Percentiles rank a stretch among this genome's conserved stretches.
Evolutionary conservation across 2,888 invertebrate species (phyloP).

Genomic region (Polyommatus icarus): DNA sequence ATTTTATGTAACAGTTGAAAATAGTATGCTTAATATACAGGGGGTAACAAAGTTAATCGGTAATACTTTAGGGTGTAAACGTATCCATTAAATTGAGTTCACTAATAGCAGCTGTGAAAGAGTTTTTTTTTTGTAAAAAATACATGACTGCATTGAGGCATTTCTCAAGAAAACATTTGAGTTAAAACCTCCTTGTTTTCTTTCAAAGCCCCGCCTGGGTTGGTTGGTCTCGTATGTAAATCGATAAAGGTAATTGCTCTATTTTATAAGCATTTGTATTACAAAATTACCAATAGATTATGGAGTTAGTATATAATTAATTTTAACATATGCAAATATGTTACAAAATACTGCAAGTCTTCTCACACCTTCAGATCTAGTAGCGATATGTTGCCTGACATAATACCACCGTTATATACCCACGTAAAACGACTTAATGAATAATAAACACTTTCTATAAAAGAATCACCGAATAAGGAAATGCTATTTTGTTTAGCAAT

Average conservation of each 20-base stretch:
- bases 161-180: too few species aligned
- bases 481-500: conserved; percentile 53
- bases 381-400: conserved; percentile 3
- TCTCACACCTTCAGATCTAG: neutral
- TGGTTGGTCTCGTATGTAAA: too few species aligned
- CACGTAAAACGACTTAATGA: conserved; percentile 9
- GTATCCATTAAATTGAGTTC: neutral
- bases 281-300: neutral
- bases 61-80: neutral
- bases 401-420: conserved; percentile 11
- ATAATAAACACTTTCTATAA: conserved; percentile 41
- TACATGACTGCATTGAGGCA: too few species aligned
- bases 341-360: neutral
- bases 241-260: neutral
- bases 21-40: neutral
- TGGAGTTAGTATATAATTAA: neutral
- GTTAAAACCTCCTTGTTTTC: too few species aligned
- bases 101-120: too few species aligned
- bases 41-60: neutral
- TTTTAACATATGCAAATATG: neutral
- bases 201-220: too few species aligned
- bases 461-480: conserved; percentile 40
- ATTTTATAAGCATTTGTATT: neutral
- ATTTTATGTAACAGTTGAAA: conserved; percentile 8
- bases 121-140: too few species aligned